Percentiles rank a stretch among this genome's conserved stretches.
Conservation (phyloP, 1,140 invertebrate species). For the Drosophila tani region DNA sequence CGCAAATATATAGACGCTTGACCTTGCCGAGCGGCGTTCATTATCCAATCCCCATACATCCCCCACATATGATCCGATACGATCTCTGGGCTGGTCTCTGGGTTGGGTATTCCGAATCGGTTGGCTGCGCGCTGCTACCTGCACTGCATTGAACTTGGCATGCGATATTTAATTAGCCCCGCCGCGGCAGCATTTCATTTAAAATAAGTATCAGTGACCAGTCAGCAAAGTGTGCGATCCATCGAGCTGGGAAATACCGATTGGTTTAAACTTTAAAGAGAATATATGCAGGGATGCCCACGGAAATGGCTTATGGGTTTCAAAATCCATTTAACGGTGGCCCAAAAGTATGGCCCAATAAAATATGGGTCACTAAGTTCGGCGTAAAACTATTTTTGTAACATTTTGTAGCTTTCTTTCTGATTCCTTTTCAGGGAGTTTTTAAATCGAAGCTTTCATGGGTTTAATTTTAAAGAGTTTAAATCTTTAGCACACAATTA, state of each 20-base stretch:
- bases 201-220: conserved; percentile 22
- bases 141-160: conserved; percentile 68
- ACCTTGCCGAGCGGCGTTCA: conserved; percentile 21
- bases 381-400: no score
- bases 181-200: conserved; percentile 30
- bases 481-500: no score
- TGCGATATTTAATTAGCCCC: conserved; percentile 63
- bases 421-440: no score
- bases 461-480: no score
- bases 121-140: conserved; percentile 30
- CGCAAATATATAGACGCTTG: conserved; percentile 5
- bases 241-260: not conserved
- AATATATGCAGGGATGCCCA: not conserved
- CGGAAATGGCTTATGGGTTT: not conserved
- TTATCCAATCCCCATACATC: conserved; percentile 20
- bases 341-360: no score
- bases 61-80: conserved; percentile 13
- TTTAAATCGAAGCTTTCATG: no score
- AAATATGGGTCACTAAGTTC: no score
- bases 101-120: conserved; percentile 10
- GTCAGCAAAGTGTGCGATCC: not conserved
- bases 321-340: not conserved
- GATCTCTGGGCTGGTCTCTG: no score
- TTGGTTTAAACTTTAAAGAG: conserved; percentile 1
- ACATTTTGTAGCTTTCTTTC: no score